A percentile compares a stretch with the other conserved stretches of the same genome.
Conservation (phyloP, 1,140 invertebrate genomes). For the Hyles euphorbiae region DNA sequence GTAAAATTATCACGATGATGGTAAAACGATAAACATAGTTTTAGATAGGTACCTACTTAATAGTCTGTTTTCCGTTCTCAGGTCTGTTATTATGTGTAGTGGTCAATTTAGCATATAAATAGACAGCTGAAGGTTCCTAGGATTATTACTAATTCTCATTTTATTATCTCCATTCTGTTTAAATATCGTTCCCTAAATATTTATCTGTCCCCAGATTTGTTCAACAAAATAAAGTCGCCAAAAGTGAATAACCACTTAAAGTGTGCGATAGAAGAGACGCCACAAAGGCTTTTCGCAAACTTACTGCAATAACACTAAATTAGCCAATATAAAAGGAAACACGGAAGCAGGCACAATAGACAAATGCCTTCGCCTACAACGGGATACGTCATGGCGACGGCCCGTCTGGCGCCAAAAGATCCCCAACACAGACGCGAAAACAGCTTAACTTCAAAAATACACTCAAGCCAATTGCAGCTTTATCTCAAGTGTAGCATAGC, state of each 20-base stretch:
- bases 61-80: too few species aligned
- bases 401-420: conserved; percentile 53
- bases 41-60: too few species aligned
- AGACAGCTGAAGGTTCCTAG: too few species aligned
- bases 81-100: too few species aligned
- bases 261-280: not conserved
- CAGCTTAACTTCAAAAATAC: conserved; percentile 16
- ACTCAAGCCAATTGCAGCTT: not conserved
- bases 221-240: not conserved
- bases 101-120: too few species aligned
- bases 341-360: conserved; percentile 45
- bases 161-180: too few species aligned
- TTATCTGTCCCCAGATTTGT: too few species aligned
- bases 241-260: conserved; percentile 5
- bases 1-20: too few species aligned
- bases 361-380: conserved; percentile 42
- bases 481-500: conserved; percentile 2
- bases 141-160: too few species aligned
- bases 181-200: too few species aligned
- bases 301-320: conserved; percentile 52
- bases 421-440: conserved; percentile 25
- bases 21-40: too few species aligned
- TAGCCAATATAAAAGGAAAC: conserved; percentile 49
- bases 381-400: conserved; percentile 51
- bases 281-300: not conserved